These are phyloP conservation scores for Agapornis roseicollis DNA, from an alignment of 2,113 vertebrate genomes.

Conservation along the genomic window DNA sequence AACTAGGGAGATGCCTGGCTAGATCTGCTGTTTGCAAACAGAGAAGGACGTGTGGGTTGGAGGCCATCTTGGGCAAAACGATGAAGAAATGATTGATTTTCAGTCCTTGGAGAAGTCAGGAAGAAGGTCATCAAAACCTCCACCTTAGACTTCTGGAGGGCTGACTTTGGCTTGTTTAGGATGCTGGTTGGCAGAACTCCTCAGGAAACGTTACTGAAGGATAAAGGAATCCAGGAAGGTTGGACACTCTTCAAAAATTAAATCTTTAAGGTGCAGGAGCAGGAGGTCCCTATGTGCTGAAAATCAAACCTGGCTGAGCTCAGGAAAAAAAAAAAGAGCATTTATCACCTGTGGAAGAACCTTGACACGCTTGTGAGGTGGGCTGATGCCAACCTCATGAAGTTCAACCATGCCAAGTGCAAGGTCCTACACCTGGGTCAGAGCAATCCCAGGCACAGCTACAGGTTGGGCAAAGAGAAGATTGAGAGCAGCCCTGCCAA, in stretches of 20 bases:
- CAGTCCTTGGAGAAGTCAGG: background rate
- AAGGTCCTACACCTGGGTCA: too few species aligned
- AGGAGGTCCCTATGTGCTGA: background rate
- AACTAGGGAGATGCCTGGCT: background rate
- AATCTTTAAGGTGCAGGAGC: background rate
- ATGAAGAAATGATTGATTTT: background rate
- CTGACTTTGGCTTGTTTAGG: background rate
- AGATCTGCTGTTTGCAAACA: background rate
- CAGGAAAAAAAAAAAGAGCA: background rate
- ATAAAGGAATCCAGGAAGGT: background rate
- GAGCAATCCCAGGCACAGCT: too few species aligned
- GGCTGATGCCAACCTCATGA: too few species aligned
- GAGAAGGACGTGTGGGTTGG: background rate
- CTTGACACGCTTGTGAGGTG: too few species aligned
- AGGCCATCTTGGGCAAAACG: background rate
- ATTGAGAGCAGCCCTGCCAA: too few species aligned
- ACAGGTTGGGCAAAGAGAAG: too few species aligned
- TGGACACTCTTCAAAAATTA: background rate
- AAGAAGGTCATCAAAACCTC: background rate
- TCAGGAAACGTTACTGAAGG: background rate
- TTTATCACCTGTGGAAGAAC: background rate
- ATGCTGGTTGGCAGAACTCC: background rate
- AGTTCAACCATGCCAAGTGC: too few species aligned
- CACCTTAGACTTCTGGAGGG: background rate
- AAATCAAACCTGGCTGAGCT: background rate